Base-by-base conservation (phyloP, 2,113 vertebrate species). In the Tonatia bakeri region DNA sequence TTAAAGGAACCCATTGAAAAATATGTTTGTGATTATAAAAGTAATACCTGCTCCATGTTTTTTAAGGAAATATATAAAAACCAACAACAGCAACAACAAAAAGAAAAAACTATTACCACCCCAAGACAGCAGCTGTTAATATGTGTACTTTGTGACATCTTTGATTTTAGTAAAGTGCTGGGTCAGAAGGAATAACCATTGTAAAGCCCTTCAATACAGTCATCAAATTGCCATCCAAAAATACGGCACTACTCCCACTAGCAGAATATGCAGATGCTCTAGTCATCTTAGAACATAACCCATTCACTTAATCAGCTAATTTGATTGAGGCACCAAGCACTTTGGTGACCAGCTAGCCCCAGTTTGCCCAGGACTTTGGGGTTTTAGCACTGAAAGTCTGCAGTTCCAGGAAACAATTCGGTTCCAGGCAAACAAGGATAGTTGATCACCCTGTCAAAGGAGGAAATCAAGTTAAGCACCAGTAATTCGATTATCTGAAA, bases 51-150 rank as follows among this genome's bases (percentile, higher is more conserved):
- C 73, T 92, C 2, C 1, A 33, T 56, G 36, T 36, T 36, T 38
- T 20, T 52, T 56, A 79, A 76, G 31, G 76, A 88, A 95, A 65
- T 56, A 33, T 3, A 82, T 87, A 92, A 94, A 92, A 94, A 79
- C 31, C 65, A 94, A 19, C 11, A 72, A 36, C 0, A 81, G 3
- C 36, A 72, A 65, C 22, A 80, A 33, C 28, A 50, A 73, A 56
- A 91, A 67, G 15, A 73, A 94, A 73, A 45, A 79, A 91, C 50
- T 40, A 26, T 77, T 16, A 33, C 7, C 13, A 76, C 11, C 20
- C 50, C 22, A 70, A 90, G 65, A n/a, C 40, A 61, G 65, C 3
- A 8, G 4, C 43, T 95, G 12, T 72, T 92, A 61, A 86, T 16
- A n/a, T 69, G 22, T 76, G 19, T 36, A 13, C 47, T 91, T 87